Evolutionary conservation across 1,140 invertebrate genomes (phyloP).

Genomic region (Leucophenga varia): DNA sequence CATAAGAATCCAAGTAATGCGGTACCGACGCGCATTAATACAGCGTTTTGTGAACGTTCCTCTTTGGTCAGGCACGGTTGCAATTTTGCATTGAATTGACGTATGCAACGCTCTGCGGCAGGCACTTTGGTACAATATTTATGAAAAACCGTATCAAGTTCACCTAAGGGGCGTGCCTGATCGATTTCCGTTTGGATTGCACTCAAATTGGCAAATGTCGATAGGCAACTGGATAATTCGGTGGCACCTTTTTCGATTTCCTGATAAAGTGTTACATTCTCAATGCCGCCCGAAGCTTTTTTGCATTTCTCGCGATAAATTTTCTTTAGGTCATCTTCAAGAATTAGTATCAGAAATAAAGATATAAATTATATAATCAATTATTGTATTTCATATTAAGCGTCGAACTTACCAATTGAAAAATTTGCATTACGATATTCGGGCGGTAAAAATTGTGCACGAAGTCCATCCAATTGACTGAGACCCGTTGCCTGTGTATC

Average conservation of each 20-base stretch:
- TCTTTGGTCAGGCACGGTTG: constrained; percentile 65
- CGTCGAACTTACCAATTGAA: constrained; percentile 27
- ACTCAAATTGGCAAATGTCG: constrained; percentile 58
- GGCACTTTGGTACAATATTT: constrained; percentile 68
- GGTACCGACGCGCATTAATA: constrained; percentile 66
- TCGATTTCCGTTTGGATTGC: constrained; percentile 64
- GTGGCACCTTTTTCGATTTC: constrained; percentile 41
- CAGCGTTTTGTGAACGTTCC: constrained; percentile 58
- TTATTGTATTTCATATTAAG: not conserved
- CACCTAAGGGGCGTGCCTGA: constrained; percentile 60
- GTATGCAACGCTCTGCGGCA: constrained; percentile 63
- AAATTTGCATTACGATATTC: constrained; percentile 42
- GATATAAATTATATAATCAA: not conserved
- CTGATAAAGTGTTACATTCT: constrained; percentile 30
- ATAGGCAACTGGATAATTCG: constrained; percentile 57
- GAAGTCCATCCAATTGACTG: constrained; percentile 29
- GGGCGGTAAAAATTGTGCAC: constrained; percentile 32
- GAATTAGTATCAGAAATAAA: not conserved
- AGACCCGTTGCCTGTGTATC: constrained; percentile 23
- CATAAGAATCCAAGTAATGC: constrained; percentile 72
- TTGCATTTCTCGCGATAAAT: constrained; percentile 47
- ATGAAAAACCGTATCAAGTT: constrained; percentile 66
- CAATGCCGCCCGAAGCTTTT: constrained; percentile 27
- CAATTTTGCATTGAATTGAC: constrained; percentile 61
- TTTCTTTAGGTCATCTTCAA: constrained; percentile 30